A percentile compares a stretch with the other conserved stretches of the same genome.
Conservation (phyloP, 2,113 vertebrate species). For the Condylura cristata region DNA sequence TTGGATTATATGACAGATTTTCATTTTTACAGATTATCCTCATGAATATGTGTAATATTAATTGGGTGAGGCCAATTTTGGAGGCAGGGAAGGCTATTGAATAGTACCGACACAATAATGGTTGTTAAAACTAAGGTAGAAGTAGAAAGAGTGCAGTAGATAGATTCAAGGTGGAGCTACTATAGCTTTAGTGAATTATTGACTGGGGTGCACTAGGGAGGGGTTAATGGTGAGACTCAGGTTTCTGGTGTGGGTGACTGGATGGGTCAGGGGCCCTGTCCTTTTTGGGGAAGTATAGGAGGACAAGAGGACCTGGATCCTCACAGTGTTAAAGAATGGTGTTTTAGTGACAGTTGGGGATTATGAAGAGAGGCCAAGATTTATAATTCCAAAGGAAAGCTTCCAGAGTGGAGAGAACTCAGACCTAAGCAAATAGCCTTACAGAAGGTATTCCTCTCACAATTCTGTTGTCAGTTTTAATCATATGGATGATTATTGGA, state of each 20-base stretch:
- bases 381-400: neutral
- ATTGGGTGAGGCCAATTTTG: neutral
- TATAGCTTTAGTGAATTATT: neutral
- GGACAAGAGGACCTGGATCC: neutral
- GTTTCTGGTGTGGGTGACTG: neutral
- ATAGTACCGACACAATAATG: neutral
- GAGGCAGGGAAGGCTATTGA: neutral
- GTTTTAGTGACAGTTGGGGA: neutral
- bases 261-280: neutral
- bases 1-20: neutral
- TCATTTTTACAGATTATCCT: neutral
- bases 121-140: neutral
- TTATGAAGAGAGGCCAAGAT: neutral
- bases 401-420: neutral
- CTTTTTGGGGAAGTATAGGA: neutral
- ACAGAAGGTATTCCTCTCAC: neutral
- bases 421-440: neutral
- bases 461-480: conserved; percentile 15
- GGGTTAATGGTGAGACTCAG: neutral
- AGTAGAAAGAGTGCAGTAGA: neutral
- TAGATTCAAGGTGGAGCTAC: neutral
- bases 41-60: neutral
- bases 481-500: neutral
- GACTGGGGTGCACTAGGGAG: neutral
- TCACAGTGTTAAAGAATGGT: neutral